Evolutionary conservation across 1,140 invertebrate genomes (phyloP).

Genomic region (Eumaeus atala): DNA sequence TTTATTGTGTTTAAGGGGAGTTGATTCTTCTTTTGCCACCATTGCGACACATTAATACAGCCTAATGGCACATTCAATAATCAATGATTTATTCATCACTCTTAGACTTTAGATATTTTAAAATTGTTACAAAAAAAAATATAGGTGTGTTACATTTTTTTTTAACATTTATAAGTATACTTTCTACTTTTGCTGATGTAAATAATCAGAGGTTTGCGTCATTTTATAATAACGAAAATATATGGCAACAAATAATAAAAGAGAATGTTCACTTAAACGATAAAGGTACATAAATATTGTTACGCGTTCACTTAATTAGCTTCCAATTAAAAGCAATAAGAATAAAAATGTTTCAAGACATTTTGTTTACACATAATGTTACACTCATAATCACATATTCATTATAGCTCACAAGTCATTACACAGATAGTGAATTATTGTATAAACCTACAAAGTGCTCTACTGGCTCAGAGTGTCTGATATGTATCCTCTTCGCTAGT

Average conservation of each 20-base stretch:
- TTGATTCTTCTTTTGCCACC: too few species aligned
- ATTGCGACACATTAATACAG: too few species aligned
- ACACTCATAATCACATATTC: too few species aligned
- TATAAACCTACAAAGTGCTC: too few species aligned
- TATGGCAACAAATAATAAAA: neutral
- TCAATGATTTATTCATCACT: too few species aligned
- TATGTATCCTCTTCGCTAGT: too few species aligned
- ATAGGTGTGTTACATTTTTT: neutral
- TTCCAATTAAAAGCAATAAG: neutral
- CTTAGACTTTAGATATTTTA: too few species aligned
- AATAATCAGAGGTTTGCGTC: constrained; percentile 10
- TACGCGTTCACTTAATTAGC: neutral
- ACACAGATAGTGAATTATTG: too few species aligned
- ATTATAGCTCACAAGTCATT: too few species aligned
- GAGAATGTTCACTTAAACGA: constrained; percentile 3
- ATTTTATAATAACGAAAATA: neutral
- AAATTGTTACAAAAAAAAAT: too few species aligned
- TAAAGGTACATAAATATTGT: neutral
- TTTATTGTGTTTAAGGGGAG: too few species aligned
- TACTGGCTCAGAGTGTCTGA: too few species aligned
- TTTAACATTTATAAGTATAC: neutral
- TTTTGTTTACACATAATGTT: neutral
- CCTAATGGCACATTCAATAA: neutral
- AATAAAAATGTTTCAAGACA: neutral
- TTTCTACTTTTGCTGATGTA: constrained; percentile 13